phyloP scores from a whole-genome alignment of 2,113 vertebrate species.

The Oophaga pumilio region DNA sequence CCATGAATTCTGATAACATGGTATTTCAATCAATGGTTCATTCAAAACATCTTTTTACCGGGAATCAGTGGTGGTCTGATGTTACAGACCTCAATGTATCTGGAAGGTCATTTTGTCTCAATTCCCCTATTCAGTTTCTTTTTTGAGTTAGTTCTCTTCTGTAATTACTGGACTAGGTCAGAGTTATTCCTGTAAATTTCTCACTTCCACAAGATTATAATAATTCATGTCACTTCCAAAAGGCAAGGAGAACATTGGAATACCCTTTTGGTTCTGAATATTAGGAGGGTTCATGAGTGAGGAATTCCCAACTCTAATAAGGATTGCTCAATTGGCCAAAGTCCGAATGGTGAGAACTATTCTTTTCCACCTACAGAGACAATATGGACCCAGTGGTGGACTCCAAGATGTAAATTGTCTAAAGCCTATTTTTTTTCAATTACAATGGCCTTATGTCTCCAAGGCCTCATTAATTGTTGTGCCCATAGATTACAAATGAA shows the following conservation, averaged over 20 bases:
- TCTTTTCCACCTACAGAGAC: no score
- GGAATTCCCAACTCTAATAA: no score
- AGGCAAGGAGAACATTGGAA: neutral
- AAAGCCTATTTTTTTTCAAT: neutral
- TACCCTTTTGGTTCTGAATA: no score
- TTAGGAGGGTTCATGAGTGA: no score
- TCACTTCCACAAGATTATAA: neutral
- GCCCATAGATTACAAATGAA: neutral
- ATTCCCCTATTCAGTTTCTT: neutral
- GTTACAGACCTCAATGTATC: neutral
- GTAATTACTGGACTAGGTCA: neutral
- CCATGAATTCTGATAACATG: no score
- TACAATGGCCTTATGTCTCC: no score
- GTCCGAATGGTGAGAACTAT: no score
- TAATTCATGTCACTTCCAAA: neutral
- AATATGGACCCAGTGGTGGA: neutral
- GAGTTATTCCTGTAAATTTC: neutral
- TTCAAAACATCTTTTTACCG: no score
- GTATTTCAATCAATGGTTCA: no score
- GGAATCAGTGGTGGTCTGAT: no score
- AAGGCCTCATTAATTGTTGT: neutral
- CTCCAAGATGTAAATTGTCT: neutral
- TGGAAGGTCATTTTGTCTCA: neutral
- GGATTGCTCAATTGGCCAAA: no score
- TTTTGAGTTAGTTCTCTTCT: neutral